Evolutionary conservation across 2,113 vertebrate genomes (phyloP).

Genomic region (Macheiramphus alcinus): DNA sequence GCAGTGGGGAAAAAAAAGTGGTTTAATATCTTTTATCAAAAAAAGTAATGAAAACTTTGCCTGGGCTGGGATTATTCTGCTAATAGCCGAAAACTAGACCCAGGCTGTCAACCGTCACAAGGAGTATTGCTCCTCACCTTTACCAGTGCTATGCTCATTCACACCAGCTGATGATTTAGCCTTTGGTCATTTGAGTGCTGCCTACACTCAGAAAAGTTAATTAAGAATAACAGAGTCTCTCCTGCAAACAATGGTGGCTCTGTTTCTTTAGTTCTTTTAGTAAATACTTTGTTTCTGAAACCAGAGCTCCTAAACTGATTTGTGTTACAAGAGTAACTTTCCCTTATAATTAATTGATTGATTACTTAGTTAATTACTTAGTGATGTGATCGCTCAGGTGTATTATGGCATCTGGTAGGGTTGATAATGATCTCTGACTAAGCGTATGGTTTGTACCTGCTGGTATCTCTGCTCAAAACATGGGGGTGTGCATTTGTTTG

Average conservation of each 20-base stretch:
- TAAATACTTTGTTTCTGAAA: slow-evolving; percentile 49
- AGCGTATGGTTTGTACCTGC: neutral
- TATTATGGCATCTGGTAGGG: neutral
- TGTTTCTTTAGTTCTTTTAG: neutral
- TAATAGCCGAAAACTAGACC: neutral
- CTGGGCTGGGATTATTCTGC: neutral
- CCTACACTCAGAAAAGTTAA: slow-evolving; percentile 32
- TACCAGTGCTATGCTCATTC: neutral
- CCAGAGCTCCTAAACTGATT: slow-evolving; percentile 43
- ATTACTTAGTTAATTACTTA: slow-evolving; percentile 57
- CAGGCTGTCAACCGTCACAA: neutral
- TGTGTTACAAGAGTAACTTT: slow-evolving; percentile 28
- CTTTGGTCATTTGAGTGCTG: neutral
- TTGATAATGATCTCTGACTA: neutral
- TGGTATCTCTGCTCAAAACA: neutral
- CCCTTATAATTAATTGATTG: slow-evolving; percentile 63
- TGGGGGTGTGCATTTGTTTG: neutral
- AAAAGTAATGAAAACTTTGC: neutral
- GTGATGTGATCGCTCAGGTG: neutral
- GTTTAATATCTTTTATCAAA: neutral
- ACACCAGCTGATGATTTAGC: neutral
- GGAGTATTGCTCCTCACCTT: neutral
- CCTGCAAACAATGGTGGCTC: neutral
- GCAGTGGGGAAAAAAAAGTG: fast-evolving
- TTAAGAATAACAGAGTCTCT: slow-evolving; percentile 37